These are phyloP conservation scores for Heteractis magnifica DNA, from an alignment of 92 coral and sea anemone genomes.

Conservation along the genomic window DNA sequence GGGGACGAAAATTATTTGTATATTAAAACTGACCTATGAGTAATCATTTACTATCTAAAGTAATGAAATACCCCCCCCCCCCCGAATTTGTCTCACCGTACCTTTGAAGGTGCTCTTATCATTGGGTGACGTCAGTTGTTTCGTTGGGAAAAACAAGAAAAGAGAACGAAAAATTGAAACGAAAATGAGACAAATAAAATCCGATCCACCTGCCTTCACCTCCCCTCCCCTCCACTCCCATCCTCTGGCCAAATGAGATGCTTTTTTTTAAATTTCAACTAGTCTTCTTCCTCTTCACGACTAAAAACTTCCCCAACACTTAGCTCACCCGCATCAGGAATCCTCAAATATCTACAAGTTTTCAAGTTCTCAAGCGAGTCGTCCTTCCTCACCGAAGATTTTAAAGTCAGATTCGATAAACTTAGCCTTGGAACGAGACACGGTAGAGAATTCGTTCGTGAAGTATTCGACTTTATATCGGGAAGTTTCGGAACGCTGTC, in stretches of 20 bases:
- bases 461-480: constrained; percentile 25
- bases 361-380: constrained; percentile 12
- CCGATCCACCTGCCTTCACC: neutral
- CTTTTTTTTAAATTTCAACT: neutral
- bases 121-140: too few relatives aligned
- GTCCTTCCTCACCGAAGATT: neutral
- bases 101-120: too few relatives aligned
- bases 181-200: too few relatives aligned
- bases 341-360: constrained; percentile 24
- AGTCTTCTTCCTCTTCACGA: neutral
- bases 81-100: too few relatives aligned
- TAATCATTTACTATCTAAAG: too few relatives aligned
- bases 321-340: constrained; percentile 3
- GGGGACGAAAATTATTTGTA: too few relatives aligned
- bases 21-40: too few relatives aligned
- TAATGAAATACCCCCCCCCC: too few relatives aligned
- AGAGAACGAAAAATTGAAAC: too few relatives aligned
- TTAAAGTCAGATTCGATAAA: constrained; percentile 12
- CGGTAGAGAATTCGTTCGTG: constrained; percentile 15
- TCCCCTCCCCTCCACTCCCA: neutral
- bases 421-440: constrained; percentile 24
- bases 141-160: too few relatives aligned
- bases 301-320: constrained; percentile 6
- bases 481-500: constrained; percentile 19
- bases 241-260: neutral